Evolutionary conservation across 2,113 vertebrate genomes (phyloP).

Genomic region (Aegithalos caudatus): DNA sequence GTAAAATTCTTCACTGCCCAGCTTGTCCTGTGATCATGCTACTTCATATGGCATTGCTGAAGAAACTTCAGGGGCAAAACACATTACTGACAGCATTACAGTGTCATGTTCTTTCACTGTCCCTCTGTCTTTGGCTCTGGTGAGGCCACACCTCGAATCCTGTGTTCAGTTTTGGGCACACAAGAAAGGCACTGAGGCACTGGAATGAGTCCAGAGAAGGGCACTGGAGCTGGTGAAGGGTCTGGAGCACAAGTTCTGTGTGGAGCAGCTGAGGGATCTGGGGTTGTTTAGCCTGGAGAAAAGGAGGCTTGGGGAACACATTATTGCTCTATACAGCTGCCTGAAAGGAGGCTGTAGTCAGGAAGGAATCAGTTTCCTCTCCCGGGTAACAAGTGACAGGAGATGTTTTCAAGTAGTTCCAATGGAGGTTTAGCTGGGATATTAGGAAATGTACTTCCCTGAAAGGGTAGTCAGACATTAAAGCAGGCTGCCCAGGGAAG

Average conservation of each 20-base stretch:
- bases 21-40: not conserved
- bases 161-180: not conserved
- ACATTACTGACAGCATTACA: not conserved
- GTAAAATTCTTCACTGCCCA: too few relatives aligned
- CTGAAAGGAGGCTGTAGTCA: not conserved
- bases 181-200: not conserved
- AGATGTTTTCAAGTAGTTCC: not conserved
- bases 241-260: not conserved
- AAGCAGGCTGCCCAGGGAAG: not conserved
- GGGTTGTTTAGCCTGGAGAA: not conserved
- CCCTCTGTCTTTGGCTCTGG: not conserved
- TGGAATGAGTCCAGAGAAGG: not conserved
- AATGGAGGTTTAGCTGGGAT: not conserved
- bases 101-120: fast-evolving
- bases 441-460: not conserved
- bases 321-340: not conserved
- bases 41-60: not conserved
- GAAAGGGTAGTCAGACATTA: not conserved
- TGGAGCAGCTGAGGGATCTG: not conserved
- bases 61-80: not conserved
- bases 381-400: not conserved
- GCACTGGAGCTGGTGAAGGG: not conserved
- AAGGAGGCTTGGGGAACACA: fast-evolving
- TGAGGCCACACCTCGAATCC: fast-evolving
- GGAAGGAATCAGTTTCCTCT: not conserved